Evolutionary conservation across 2,797 vertebrate genomes (phyloP).

Genomic region (Pyrocephalus nanus): DNA sequence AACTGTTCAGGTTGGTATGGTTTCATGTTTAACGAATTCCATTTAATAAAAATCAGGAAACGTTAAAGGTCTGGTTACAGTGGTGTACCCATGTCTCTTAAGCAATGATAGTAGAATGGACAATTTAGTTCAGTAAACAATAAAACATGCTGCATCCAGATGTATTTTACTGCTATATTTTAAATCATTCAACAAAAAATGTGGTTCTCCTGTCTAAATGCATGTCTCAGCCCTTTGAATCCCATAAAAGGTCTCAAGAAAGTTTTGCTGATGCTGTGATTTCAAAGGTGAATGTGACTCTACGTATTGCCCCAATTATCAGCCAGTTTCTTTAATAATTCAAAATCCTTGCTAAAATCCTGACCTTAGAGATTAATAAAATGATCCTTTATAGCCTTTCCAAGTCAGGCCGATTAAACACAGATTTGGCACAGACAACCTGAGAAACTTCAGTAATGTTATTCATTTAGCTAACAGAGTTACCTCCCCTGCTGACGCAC

Average conservation of each 20-base stretch:
- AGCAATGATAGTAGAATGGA: background rate
- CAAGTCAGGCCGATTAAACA: constrained; percentile 51
- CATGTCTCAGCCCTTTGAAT: constrained; percentile 10
- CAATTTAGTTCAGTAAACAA: background rate
- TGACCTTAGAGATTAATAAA: constrained; percentile 60
- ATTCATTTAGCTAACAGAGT: constrained; percentile 56
- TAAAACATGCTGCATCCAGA: background rate
- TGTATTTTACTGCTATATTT: background rate
- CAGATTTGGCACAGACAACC: constrained; percentile 49
- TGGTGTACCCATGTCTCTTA: background rate
- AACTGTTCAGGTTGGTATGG: background rate
- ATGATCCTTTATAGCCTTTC: constrained; percentile 38
- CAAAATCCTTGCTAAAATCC: constrained; percentile 49
- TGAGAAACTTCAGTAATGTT: constrained; percentile 43
- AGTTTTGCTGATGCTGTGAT: constrained; percentile 26
- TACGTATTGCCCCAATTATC: constrained; percentile 23
- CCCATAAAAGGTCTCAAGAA: constrained; percentile 4
- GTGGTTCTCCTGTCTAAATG: background rate
- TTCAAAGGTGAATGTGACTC: background rate
- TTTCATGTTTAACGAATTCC: constrained; percentile 9
- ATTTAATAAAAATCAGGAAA: background rate
- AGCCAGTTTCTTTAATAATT: constrained; percentile 52
- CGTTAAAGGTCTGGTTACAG: background rate
- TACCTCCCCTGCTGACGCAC: constrained; percentile 61
- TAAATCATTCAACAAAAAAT: constrained; percentile 12